Evolutionary conservation across 2,113 vertebrate genomes (phyloP), one percentile per base, ranked within the genome.

Genomic region (Pholis gunnellus): DNA sequence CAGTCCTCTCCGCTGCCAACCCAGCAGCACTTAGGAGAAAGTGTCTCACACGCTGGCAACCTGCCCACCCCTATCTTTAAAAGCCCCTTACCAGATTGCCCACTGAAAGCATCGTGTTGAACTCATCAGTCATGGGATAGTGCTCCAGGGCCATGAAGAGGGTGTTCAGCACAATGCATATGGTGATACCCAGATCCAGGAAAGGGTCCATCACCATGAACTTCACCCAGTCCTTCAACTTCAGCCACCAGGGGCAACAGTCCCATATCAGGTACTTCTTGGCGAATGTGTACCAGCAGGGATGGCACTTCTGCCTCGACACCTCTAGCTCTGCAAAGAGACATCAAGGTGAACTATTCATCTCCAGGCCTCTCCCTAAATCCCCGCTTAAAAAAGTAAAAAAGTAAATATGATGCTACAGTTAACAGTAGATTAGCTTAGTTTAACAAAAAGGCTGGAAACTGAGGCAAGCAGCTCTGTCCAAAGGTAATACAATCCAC

Each of bases 71-170:
- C 5, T 44, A 27, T 81, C 72, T 25, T 44, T 69, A 25, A 75
- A 74, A 44, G 29, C 13, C 60, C 48, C 97, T 97, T 93, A 99
- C 98, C 97, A 97, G 93, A 92, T 99, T 99, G 36, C 98, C 98
- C 5, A 99, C 95, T 48, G 96, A 96, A 40, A 99, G 95, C 97
- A 99, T 97, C 31, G 96, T 94, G 88, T 97, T 97, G 78, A 99
- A 99, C 74, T 99, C 97, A 0, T 95, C 91, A 0, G 98, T 99
- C 98, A 99, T 99, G 90, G 99, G 97, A 81, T 99, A 98, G 72
- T 99, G 98, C 78, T 99, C 98, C 93, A 99, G 67, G 0, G 98
- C 98, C 98, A 99, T 99, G 95, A 99, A 99, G 52, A 99, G 96
- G 0, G 98, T 99, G 96, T 99, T 99, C 75, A 99, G 95, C 69